Conservation (phyloP, 2,888 invertebrate species). For the Diloba caeruleocephala region DNA sequence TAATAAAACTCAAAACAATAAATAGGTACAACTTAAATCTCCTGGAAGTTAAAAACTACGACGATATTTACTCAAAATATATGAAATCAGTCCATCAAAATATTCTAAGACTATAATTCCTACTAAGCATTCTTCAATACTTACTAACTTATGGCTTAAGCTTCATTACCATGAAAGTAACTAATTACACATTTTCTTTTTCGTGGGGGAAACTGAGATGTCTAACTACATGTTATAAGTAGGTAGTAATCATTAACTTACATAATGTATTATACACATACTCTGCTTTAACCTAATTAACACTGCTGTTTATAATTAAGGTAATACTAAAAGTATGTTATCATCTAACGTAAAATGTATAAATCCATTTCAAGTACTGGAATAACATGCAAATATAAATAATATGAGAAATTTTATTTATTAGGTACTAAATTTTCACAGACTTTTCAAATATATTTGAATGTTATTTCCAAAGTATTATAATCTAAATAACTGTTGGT, state of each 20-base stretch:
- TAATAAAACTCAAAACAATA: too few relatives aligned
- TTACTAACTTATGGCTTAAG: conserved; percentile 52
- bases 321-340: conserved; percentile 24
- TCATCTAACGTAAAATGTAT: conserved; percentile 18
- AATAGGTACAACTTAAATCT: too few relatives aligned
- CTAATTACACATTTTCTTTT: conserved; percentile 39
- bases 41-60: background rate
- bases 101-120: conserved; percentile 28
- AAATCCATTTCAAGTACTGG: conserved; percentile 28
- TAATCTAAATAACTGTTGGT: conserved; percentile 33
- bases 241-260: conserved; percentile 41
- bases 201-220: conserved; percentile 40
- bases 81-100: background rate
- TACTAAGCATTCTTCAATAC: conserved; percentile 41
- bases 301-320: conserved; percentile 43
- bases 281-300: conserved; percentile 45
- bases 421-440: background rate
- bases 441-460: conserved; percentile 24
- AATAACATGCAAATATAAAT: conserved; percentile 37
- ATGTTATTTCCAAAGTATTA: conserved; percentile 35
- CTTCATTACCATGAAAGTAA: conserved; percentile 54
- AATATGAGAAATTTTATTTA: background rate
- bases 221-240: conserved; percentile 43
- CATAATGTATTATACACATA: conserved; percentile 57
- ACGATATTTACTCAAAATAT: background rate